Conservation (phyloP, 1,140 invertebrate genomes). For the Stegodyphus mimosarum region DNA sequence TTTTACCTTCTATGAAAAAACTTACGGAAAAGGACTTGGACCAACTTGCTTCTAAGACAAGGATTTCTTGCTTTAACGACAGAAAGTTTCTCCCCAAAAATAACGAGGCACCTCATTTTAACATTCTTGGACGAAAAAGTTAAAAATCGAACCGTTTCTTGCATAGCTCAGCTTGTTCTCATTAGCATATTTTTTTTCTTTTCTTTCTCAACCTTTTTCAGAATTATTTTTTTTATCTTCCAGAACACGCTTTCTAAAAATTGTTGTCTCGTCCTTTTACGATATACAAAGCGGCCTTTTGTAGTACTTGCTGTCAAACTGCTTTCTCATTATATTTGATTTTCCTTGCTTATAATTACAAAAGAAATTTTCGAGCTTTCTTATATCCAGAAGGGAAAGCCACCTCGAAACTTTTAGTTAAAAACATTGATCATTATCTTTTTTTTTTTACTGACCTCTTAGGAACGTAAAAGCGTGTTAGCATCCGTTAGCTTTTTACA, state of each 20-base stretch:
- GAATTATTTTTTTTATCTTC: conserved; percentile 1
- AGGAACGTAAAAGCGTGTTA: neutral
- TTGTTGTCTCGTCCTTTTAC: conserved; percentile 1
- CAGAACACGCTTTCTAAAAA: conserved; percentile 6
- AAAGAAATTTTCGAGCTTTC: neutral
- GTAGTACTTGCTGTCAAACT: conserved; percentile 35
- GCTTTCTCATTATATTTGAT: conserved; percentile 29
- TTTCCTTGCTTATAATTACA: conserved; percentile 42
- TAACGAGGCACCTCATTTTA: conserved; percentile 11
- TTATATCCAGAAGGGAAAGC: neutral
- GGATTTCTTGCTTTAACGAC: conserved; percentile 9
- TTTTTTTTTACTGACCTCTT: neutral
- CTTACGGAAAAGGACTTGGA: no score
- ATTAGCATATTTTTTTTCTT: conserved; percentile 37
- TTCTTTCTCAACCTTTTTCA: neutral
- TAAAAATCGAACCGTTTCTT: conserved; percentile 37
- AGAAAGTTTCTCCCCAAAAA: conserved; percentile 24
- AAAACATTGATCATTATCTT: neutral
- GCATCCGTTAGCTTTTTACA: no score
- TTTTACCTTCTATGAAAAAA: no score
- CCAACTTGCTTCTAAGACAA: neutral
- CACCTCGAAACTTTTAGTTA: neutral
- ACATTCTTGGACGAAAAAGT: conserved; percentile 14
- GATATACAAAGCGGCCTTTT: conserved; percentile 21
- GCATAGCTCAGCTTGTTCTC: neutral